Evolutionary conservation across 2,797 vertebrate species (phyloP), one percentile per base, ranked within the genome.

Genomic region (Heteromormyrus szaboi): DNA sequence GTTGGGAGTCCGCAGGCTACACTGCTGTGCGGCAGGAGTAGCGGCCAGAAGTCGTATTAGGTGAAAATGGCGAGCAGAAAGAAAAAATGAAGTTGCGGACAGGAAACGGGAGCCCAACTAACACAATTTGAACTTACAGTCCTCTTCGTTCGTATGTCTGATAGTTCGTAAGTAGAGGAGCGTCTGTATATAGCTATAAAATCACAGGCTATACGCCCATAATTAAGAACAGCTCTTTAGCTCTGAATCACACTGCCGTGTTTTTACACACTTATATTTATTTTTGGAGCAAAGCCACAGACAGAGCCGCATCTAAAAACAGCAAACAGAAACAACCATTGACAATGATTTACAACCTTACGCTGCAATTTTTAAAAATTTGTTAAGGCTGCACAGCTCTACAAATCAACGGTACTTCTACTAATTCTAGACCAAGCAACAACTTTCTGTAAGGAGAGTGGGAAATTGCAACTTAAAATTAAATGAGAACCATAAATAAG

Each of bases 11-110:
- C 4, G 17, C 17, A 54, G 1, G 53, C 17, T 54, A 54, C 4
- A 0, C 17, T 54, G 1, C 17, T 19, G 53, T 0, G 0, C 0
- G 0, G 17, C 0, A 0, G 17, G 53, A 54, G 4, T 54, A 54
- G 17, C 17, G 1, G 53, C 0, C 53, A 54, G 53, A 54, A 5
- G 53, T 54, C 14, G 53, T 19, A 53, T 4, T 2, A 1, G 53
- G 53, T 0, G 53, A 0, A 54, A 54, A 1, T 54, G 53, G 4
- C 4, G 1, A 0, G 17, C 53, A 5, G 53, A 19, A 54, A 54
- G 12, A 53, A 54, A 54, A 54, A 54, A 6, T 54, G 14, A 19
- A 5, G 53, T 19, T 54, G 53, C 1, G 17, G 53, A 54, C 53
- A 19, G 53, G 53, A 54, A 54, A 54, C 17, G 4, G 53, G 53